These are phyloP conservation scores for Tipula helvola DNA, from an alignment of 2,888 invertebrate genomes.

Conservation along the genomic window DNA sequence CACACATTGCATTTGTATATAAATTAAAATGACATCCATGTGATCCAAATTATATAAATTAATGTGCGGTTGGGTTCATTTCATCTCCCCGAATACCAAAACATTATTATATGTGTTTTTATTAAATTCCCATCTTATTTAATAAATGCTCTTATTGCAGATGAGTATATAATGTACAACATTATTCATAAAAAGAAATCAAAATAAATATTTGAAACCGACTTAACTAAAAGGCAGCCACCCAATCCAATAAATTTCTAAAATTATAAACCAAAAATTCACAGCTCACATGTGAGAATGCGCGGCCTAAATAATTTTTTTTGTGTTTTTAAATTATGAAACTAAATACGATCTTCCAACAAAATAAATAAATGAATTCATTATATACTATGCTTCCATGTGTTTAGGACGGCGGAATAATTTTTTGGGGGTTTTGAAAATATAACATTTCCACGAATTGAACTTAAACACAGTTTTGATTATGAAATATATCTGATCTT, in stretches of 20 bases:
- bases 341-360: not conserved
- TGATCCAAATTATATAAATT: not conserved
- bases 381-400: not conserved
- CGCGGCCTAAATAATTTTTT: not conserved
- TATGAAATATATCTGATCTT: not conserved
- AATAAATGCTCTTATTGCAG: not conserved
- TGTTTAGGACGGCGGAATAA: not conserved
- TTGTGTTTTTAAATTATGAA: not conserved
- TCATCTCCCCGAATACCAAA: not conserved
- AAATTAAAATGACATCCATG: not conserved
- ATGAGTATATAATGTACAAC: not conserved
- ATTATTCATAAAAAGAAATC: not conserved
- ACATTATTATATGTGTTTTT: not conserved
- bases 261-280: not conserved
- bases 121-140: not conserved
- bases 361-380: not conserved
- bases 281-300: not conserved
- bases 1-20: not conserved
- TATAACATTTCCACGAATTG: not conserved
- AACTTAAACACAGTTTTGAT: not conserved
- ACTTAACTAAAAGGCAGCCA: not conserved
- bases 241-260: not conserved
- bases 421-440: not conserved
- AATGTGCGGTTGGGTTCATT: not conserved
- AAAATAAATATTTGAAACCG: not conserved